Evolutionary conservation across 2,888 invertebrate species (phyloP).

Genomic region (Acanthacorydalis orientalis): DNA sequence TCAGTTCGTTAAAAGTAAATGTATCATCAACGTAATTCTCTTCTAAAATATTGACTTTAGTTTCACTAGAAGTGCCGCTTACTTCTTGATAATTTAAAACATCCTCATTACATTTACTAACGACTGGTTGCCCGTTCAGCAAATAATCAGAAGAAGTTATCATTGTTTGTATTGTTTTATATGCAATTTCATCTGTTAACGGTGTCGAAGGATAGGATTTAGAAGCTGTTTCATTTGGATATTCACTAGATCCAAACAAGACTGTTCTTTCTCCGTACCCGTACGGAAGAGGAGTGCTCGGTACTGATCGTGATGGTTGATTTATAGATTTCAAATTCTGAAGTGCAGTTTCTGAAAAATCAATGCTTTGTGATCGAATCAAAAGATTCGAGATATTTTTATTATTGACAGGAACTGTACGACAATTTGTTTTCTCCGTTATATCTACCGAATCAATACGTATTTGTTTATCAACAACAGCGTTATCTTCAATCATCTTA

Average conservation of each 20-base stretch:
- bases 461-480: background rate
- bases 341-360: slow-evolving; percentile 10
- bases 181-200: slow-evolving; percentile 29
- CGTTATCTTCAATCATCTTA: background rate
- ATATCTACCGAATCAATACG: background rate
- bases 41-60: background rate
- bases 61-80: background rate
- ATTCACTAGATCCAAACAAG: slow-evolving; percentile 21
- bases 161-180: slow-evolving; percentile 14
- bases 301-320: slow-evolving; percentile 45
- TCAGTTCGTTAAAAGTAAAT: background rate
- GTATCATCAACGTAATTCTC: background rate
- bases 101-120: background rate
- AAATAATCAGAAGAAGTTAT: slow-evolving; percentile 21
- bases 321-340: slow-evolving; percentile 13
- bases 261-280: slow-evolving; percentile 24
- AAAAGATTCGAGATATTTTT: background rate
- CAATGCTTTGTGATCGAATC: slow-evolving; percentile 17
- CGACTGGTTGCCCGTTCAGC: slow-evolving; percentile 23
- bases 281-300: slow-evolving; percentile 46
- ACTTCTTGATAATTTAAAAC: background rate
- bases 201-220: slow-evolving; percentile 69
- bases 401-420: background rate
- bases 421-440: background rate
- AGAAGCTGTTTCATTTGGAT: slow-evolving; percentile 24